Percentiles rank a stretch among this genome's conserved stretches.
phyloP scores from a whole-genome alignment of 2,113 vertebrate species.

The Monarcha castaneiventris region DNA sequence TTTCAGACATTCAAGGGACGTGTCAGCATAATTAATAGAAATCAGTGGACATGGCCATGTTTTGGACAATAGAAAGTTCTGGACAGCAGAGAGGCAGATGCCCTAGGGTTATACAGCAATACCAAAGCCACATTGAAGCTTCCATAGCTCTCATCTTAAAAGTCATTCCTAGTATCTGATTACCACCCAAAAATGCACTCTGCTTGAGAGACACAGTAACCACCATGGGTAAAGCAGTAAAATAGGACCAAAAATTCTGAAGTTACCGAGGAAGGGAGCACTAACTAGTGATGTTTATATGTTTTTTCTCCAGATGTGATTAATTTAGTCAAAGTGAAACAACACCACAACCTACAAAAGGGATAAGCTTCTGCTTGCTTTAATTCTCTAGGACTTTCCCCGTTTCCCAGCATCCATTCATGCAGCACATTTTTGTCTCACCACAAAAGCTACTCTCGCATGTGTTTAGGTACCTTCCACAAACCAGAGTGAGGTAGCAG shows the following conservation, averaged over 20 bases:
- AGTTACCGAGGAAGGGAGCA: background rate
- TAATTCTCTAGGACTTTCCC: background rate
- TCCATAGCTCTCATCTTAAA: background rate
- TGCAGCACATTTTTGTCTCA: background rate
- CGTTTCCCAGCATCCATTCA: background rate
- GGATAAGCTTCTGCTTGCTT: background rate
- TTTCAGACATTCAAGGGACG: background rate
- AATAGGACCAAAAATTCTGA: background rate
- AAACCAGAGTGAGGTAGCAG: background rate
- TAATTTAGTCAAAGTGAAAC: background rate
- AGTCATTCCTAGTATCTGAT: background rate
- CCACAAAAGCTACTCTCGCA: background rate
- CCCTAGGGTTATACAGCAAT: background rate
- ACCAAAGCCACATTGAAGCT: background rate
- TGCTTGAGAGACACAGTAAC: background rate
- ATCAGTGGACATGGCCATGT: background rate
- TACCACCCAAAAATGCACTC: background rate
- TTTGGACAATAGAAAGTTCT: background rate
- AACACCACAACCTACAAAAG: background rate
- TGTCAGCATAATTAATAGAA: slow-evolving; percentile 12
- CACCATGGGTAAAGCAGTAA: background rate
- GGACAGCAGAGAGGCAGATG: background rate
- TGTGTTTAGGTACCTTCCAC: background rate
- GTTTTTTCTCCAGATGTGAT: background rate
- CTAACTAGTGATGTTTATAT: background rate